Evolutionary conservation across 2,888 invertebrate genomes (phyloP).

Genomic region (Phlogophora meticulosa): DNA sequence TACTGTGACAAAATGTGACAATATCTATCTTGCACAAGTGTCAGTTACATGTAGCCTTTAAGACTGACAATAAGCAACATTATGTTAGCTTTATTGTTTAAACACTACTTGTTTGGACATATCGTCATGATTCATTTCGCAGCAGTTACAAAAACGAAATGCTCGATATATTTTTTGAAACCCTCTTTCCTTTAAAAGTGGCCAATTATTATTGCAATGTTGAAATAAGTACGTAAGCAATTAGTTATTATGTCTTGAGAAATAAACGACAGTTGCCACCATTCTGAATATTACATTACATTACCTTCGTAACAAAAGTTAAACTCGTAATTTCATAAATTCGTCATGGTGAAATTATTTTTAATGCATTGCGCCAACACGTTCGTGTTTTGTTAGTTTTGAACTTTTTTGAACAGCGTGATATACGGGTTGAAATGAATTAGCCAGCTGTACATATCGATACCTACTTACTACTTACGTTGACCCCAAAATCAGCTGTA

Average conservation of each 20-base stretch:
- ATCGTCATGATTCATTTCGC: conserved; percentile 3
- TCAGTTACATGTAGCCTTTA: neutral
- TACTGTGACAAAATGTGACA: neutral
- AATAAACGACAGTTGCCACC: conserved; percentile 16
- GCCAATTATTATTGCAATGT: neutral
- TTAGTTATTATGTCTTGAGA: conserved; percentile 22
- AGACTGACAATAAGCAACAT: conserved; percentile 2
- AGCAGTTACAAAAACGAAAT: neutral
- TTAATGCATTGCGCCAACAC: neutral
- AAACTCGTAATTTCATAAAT: conserved; percentile 8
- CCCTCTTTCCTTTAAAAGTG: neutral
- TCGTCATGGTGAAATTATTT: conserved; percentile 8
- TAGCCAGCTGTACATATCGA: no score
- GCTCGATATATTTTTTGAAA: neutral
- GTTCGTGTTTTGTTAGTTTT: conserved; percentile 2
- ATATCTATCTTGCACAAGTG: neutral
- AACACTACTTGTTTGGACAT: conserved; percentile 23
- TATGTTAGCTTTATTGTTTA: conserved; percentile 19
- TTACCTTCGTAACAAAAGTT: conserved; percentile 8
- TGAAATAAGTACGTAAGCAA: neutral
- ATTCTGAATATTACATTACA: neutral
- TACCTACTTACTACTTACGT: no score
- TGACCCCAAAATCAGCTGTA: no score
- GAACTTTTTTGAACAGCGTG: neutral
- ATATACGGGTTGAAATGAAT: no score